phyloP scores from a whole-genome alignment of 2,113 vertebrate species.

The Axis porcinus region DNA sequence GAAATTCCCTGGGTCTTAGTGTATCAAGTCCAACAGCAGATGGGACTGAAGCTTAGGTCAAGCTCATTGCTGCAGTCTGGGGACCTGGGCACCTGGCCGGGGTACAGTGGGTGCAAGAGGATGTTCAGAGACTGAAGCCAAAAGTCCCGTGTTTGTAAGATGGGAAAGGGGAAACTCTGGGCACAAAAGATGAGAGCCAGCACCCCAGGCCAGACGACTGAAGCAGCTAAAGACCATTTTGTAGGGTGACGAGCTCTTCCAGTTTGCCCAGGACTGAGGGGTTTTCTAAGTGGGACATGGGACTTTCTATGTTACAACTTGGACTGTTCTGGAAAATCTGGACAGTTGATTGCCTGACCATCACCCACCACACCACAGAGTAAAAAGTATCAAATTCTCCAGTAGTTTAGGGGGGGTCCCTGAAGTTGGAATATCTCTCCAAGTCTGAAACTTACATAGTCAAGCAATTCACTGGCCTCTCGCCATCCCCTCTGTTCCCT shows the following conservation, averaged over 20 bases:
- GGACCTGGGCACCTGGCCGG: not conserved
- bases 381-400: not conserved
- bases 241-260: not conserved
- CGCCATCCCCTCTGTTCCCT: no score
- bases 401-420: not conserved
- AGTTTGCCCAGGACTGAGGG: not conserved
- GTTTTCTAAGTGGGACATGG: not conserved
- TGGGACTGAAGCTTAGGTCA: accelerated
- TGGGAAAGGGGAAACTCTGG: not conserved
- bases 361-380: not conserved
- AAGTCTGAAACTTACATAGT: not conserved
- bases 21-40: accelerated
- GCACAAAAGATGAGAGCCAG: not conserved
- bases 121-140: not conserved
- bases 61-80: not conserved
- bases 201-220: accelerated
- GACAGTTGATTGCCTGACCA: not conserved
- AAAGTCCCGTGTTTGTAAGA: not conserved
- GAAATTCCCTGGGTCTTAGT: not conserved
- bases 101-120: no score
- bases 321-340: not conserved
- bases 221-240: not conserved
- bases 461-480: not conserved
- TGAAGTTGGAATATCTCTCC: not conserved
- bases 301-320: not conserved